Evolutionary conservation across 2,113 vertebrate species (phyloP), one percentile per base, ranked within the genome.

Genomic region (Hyaena hyaena): DNA sequence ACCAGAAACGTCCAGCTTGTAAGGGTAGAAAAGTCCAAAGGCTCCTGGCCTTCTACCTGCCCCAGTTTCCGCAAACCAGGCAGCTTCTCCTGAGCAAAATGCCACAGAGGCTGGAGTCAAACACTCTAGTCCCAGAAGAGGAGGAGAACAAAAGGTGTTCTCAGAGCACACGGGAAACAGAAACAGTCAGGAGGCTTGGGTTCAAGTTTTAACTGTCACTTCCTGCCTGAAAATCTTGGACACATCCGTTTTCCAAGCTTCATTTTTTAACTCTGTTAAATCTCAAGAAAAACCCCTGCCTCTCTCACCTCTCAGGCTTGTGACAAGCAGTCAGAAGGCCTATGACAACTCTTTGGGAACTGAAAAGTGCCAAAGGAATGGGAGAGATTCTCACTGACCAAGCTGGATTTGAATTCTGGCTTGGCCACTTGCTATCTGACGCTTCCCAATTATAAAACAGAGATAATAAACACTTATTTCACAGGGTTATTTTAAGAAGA

Each of bases 161-260:
- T 65, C 7, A 11, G 39, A 4, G 26, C 2, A 85, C 23, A 50
- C 1, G 31, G 39, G 39, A 28, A 55, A 23, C 10, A 79, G 48
- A 26, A 71, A 55, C 65, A 91, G 53, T 26, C 43, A 65, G 55
- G 33, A 48, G 66, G 45, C 24, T n/a, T 63, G 58, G 26, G 33
- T 76, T 65, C 89, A 89, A 88, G 35, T 26, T 23, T 28, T 58
- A 88, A 12, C 23, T 91, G 33, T n/a, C 88, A 33, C 66, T 73
- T 58, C 93, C 9, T 83, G 58, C 83, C 24, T 90, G 31, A 90
- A 92, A 96, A 90, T 74, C 65, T 84, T 69, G 33, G 33, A 17
- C 10, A 63, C 7, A n/a, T 85, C 55, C 50, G 31, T 71, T 96
- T 90, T 61, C 35, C 53, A 77, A 90, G 71, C 26, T 55, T 92